Percentiles rank a stretch among this genome's conserved stretches.
Conservation (phyloP, 2,113 vertebrate genomes). For the Lampris megalopsis region DNA sequence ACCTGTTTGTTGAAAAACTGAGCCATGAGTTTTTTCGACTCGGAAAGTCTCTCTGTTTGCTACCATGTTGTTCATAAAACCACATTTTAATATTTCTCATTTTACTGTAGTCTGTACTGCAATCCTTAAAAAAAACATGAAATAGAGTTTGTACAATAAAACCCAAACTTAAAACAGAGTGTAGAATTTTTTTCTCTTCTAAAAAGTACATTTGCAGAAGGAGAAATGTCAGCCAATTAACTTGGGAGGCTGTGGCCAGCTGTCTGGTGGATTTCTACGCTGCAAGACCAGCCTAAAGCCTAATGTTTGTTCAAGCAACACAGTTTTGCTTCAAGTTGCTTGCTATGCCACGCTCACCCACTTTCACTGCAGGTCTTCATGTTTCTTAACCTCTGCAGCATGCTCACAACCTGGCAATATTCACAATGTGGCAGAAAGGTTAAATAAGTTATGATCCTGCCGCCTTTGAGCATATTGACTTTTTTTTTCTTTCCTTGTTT, state of each 20-base stretch:
- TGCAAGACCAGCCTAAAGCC: not conserved
- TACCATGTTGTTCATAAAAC: too few relatives aligned
- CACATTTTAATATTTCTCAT: too few relatives aligned
- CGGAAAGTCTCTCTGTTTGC: too few relatives aligned
- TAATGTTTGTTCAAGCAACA: too few relatives aligned
- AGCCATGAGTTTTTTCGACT: too few relatives aligned
- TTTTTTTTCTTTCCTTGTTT: constrained; percentile 24
- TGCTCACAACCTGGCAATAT: constrained; percentile 54
- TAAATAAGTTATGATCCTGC: constrained; percentile 73
- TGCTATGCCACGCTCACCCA: constrained; percentile 13
- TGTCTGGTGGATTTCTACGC: constrained; percentile 15
- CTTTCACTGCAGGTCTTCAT: constrained; percentile 19
- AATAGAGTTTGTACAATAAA: not conserved
- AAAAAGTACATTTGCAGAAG: too few relatives aligned
- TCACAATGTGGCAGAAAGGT: constrained; percentile 55
- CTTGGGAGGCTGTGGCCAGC: constrained; percentile 15
- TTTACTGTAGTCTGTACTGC: too few relatives aligned
- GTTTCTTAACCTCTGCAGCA: constrained; percentile 49
- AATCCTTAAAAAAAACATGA: not conserved
- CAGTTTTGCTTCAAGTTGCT: not conserved
- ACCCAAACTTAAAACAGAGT: too few relatives aligned
- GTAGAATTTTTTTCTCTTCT: too few relatives aligned
- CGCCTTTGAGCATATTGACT: constrained; percentile 58
- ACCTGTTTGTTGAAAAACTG: too few relatives aligned
- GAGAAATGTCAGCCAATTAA: not conserved